Percentiles rank a stretch among this genome's conserved stretches.
Conservation (phyloP, 2,113 vertebrate genomes). For the human (Homo sapiens) region GRCh38 chr22:49344001-49344500, state of each 20-base stretch:
- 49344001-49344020: accelerated
- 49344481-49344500: accelerated
- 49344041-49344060: accelerated
- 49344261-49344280: accelerated
- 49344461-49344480: accelerated
- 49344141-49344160: background rate
- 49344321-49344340: background rate
- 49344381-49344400: accelerated
- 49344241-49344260: background rate
- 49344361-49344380: background rate
- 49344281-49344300: accelerated
- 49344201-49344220: background rate
- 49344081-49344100: accelerated
- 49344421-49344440: accelerated
- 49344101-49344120: accelerated
- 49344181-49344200: accelerated
- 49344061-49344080: accelerated
- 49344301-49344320: background rate
- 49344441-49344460: accelerated
- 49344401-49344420: accelerated
- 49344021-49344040: accelerated
- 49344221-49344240: background rate
- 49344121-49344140: accelerated
- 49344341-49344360: background rate
- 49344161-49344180: accelerated